A percentile compares a stretch with the other conserved stretches of the same genome.
Evolutionary conservation across 2,888 invertebrate species (phyloP).

Genomic region (Philaethria dido): DNA sequence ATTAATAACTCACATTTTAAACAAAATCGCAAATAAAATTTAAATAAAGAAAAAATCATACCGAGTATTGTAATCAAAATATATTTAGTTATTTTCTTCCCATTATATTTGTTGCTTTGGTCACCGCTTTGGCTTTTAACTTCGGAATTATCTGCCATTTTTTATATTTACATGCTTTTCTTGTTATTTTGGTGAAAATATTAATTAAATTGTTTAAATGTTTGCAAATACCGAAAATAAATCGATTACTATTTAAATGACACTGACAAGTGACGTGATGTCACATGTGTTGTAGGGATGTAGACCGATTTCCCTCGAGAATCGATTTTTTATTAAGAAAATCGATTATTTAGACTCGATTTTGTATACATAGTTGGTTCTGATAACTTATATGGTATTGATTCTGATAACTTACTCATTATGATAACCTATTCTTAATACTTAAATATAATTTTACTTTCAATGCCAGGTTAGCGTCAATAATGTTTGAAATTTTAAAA

Average conservation of each 20-base stretch:
- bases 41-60: not conserved
- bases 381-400: too few relatives aligned
- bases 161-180: slow-evolving; percentile 20
- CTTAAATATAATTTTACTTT: too few relatives aligned
- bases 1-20: not conserved
- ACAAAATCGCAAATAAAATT: not conserved
- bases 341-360: too few relatives aligned
- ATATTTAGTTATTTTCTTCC: slow-evolving; percentile 11
- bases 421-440: too few relatives aligned
- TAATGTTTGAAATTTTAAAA: too few relatives aligned
- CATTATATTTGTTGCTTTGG: not conserved
- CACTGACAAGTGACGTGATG: slow-evolving; percentile 16
- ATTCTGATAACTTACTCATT: too few relatives aligned
- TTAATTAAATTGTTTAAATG: not conserved
- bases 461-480: too few relatives aligned
- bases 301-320: too few relatives aligned
- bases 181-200: not conserved
- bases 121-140: not conserved
- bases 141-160: slow-evolving; percentile 13
- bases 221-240: not conserved
- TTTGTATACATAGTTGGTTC: too few relatives aligned
- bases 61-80: slow-evolving; percentile 14
- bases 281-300: slow-evolving; percentile 15
- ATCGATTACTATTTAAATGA: slow-evolving; percentile 1
- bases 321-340: too few relatives aligned